Conservation (phyloP, 2,888 invertebrate species). For the Pyrgus malvae region DNA sequence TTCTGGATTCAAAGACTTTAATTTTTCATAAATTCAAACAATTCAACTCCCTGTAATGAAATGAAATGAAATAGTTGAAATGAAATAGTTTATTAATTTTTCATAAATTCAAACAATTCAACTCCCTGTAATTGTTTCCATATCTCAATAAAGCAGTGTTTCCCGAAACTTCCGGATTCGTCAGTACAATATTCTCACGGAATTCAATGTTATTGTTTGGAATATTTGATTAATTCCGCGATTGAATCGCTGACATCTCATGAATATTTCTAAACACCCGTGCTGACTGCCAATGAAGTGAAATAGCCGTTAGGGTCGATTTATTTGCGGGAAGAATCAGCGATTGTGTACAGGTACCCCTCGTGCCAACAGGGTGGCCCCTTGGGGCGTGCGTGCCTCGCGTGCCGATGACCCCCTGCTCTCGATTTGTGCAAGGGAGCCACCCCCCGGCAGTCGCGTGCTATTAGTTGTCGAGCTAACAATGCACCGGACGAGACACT, state of each 20-base stretch:
- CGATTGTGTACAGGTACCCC: slow-evolving; percentile 10
- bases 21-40: too few species aligned
- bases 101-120: neutral
- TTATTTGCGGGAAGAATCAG: slow-evolving; percentile 22
- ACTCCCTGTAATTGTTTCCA: neutral
- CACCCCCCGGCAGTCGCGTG: slow-evolving; percentile 18
- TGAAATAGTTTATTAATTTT: too few species aligned
- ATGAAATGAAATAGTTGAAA: too few species aligned
- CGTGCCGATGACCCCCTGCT: slow-evolving; percentile 28
- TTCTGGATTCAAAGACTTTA: too few species aligned
- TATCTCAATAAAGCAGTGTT: neutral
- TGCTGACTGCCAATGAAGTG: slow-evolving; percentile 12
- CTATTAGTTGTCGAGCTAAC: slow-evolving; percentile 27
- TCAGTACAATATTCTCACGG: neutral
- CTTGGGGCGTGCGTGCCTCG: slow-evolving; percentile 23
- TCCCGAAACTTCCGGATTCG: neutral
- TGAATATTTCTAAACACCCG: slow-evolving; percentile 28
- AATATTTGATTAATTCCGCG: slow-evolving; percentile 13
- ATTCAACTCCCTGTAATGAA: neutral
- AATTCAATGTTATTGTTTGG: slow-evolving; percentile 4
- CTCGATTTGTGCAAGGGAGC: slow-evolving; percentile 1
- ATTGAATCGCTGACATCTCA: slow-evolving; percentile 28
- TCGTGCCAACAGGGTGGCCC: slow-evolving; percentile 16
- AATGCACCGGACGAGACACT: slow-evolving; percentile 16
- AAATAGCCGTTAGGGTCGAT: slow-evolving; percentile 27